phyloP scores from a whole-genome alignment of 2,888 invertebrate species.

The Xylota sylvarum region DNA sequence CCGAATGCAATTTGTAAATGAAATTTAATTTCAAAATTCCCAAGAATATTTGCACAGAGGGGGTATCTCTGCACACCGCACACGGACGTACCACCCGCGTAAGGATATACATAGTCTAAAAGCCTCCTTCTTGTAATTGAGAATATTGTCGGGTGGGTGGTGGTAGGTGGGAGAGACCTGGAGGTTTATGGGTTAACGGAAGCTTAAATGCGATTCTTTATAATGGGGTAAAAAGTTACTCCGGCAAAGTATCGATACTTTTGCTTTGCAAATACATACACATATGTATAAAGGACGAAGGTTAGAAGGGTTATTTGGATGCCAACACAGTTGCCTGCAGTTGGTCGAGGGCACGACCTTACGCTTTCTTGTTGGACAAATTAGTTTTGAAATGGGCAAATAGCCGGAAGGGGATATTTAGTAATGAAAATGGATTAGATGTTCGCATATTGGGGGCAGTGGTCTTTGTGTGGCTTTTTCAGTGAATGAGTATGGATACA shows the following conservation, averaged over 20 bases:
- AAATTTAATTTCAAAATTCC: slow-evolving; percentile 67
- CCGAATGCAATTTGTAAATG: slow-evolving; percentile 73
- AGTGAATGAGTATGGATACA: no score
- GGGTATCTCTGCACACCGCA: not conserved
- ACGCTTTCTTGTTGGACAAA: slow-evolving; percentile 58
- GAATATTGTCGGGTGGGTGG: not conserved
- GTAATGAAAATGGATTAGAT: slow-evolving; percentile 72
- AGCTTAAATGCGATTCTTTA: slow-evolving; percentile 38
- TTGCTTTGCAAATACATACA: slow-evolving; percentile 18
- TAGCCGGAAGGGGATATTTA: slow-evolving; percentile 66
- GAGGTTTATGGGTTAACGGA: slow-evolving; percentile 40
- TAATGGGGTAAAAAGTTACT: slow-evolving; percentile 36
- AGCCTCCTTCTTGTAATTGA: slow-evolving; percentile 19
- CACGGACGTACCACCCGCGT: not conserved
- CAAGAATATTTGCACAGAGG: slow-evolving; percentile 23
- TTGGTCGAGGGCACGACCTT: slow-evolving; percentile 51
- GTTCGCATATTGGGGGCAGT: slow-evolving; percentile 13
- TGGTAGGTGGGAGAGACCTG: not conserved
- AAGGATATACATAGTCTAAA: no score
- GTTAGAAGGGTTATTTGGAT: slow-evolving; percentile 38
- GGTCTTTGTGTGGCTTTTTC: slow-evolving; percentile 32
- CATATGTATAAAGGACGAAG: not conserved
- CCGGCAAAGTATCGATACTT: slow-evolving; percentile 51
- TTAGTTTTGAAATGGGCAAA: slow-evolving; percentile 66
- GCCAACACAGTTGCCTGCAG: slow-evolving; percentile 17